Conservation (phyloP, 2,797 vertebrate species). For the Lepidocolaptes lacrymiger region DNA sequence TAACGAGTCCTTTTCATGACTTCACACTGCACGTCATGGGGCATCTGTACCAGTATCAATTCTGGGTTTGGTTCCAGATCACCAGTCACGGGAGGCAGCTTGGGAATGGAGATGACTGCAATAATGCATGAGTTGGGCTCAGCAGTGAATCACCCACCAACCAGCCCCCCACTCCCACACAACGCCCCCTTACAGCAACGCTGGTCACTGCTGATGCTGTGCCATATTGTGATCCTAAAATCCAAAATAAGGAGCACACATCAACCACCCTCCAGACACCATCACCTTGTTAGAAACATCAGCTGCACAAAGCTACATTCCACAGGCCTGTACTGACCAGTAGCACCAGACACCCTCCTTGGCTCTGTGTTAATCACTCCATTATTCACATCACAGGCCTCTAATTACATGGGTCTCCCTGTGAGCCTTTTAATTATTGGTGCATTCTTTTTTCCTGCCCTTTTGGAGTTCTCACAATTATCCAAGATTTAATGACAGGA, state of each 20-base stretch:
- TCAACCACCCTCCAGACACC: neutral
- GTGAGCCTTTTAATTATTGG: constrained; percentile 15
- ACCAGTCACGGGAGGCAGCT: neutral
- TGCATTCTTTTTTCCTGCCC: neutral
- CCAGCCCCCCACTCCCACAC: neutral
- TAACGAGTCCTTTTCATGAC: neutral
- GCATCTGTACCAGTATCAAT: neutral
- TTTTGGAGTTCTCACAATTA: neutral
- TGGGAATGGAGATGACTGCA: neutral
- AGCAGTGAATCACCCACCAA: neutral
- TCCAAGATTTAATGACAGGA: neutral
- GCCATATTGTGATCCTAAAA: neutral
- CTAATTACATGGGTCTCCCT: neutral
- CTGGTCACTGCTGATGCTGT: neutral
- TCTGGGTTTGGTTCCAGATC: neutral
- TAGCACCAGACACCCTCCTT: neutral
- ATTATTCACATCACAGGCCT: neutral
- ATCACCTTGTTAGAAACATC: neutral
- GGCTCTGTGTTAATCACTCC: neutral
- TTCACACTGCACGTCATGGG: neutral
- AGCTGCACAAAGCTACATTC: neutral
- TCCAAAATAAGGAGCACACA: neutral
- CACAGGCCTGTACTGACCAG: neutral
- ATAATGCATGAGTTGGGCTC: neutral
- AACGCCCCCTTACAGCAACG: too few relatives aligned